Conservation (phyloP, 53 echinoderm and acorn worm species). For the Luidia sarsii region DNA sequence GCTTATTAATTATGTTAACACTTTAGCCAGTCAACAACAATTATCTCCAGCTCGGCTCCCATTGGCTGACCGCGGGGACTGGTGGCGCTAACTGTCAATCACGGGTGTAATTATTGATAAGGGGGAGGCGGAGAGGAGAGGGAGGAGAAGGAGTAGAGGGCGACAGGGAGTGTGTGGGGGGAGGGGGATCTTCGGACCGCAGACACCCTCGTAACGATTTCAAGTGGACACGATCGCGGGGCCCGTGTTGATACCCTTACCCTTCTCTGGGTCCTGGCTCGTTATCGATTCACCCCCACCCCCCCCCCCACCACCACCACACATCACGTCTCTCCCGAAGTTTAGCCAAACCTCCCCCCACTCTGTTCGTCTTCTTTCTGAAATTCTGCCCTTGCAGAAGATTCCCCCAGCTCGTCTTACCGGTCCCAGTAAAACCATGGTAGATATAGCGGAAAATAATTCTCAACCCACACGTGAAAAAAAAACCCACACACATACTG, state of each 20-base stretch:
- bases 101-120: slow-evolving; percentile 74
- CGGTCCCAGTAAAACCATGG: too few species aligned
- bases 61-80: slow-evolving; percentile 75
- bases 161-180: too few species aligned
- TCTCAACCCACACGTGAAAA: too few species aligned
- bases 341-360: neutral
- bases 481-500: too few species aligned
- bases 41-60: slow-evolving; percentile 76
- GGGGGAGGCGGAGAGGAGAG: slow-evolving; percentile 23
- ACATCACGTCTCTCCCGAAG: neutral
- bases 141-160: too few species aligned
- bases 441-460: too few species aligned
- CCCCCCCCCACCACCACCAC: neutral
- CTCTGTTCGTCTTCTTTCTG: too few species aligned
- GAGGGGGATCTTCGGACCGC: too few species aligned
- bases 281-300: neutral
- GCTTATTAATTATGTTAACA: slow-evolving; percentile 99
- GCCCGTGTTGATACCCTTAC: slow-evolving; percentile 7
- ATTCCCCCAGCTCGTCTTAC: too few species aligned
- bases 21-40: slow-evolving; percentile 98
- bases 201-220: slow-evolving; percentile 62
- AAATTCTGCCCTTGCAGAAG: too few species aligned
- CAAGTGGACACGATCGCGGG: slow-evolving; percentile 47
- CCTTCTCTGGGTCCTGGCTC: slow-evolving; percentile 10
- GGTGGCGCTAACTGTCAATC: slow-evolving; percentile 76